Base-by-base conservation (phyloP, 2,113 vertebrate species). In the Lichenostomus cassidix region DNA sequence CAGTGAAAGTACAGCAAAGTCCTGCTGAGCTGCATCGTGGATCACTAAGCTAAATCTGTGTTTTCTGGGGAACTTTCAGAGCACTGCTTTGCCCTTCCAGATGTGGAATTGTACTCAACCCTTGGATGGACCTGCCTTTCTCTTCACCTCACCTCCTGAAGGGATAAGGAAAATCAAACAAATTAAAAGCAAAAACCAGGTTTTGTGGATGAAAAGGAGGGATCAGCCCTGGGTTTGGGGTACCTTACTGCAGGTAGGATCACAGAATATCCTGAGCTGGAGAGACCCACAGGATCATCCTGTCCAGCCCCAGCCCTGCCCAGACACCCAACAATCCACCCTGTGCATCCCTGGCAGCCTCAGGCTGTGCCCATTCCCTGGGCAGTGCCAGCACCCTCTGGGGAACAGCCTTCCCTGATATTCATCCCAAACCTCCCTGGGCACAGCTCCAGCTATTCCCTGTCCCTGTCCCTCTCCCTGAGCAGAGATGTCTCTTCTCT, bases 371-470 rank as follows among this genome's bases (percentile, higher is more conserved):
- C 83, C 47, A 55, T 77, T 55, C 39, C 84, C 73, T 62, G 82
- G 70, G 4, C 67, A 62, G 56, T 83, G 80, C 67, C 19, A 37
- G 19, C 55, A 59, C 47, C 47, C 47, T 46, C n/a, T 70, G 28
- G 27, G 37, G 5, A 5, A 24, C 56, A 17, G 0, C 65, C 49
- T 55, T 5, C 25, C 27, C 56, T 68, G 20, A 7, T 1, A 0
- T 21, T 29, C 69, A 33, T 0, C 49, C 49, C 15, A 5, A 9
- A 0, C 42, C n/a, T 47, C n/a, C 63, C 64, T 82, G 79, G 79
- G 5, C 23, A 1, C 53, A 50, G 29, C 35, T 23, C 44, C 52
- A 42, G 60, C 35, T 21, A 0, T 5, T 29, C 42, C 42, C 71
- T 50, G 46, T 37, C 37, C 17, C 73, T 59, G 20, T 24, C 44